Conservation (phyloP, 2,797 vertebrate species). For the Falco berigora region DNA sequence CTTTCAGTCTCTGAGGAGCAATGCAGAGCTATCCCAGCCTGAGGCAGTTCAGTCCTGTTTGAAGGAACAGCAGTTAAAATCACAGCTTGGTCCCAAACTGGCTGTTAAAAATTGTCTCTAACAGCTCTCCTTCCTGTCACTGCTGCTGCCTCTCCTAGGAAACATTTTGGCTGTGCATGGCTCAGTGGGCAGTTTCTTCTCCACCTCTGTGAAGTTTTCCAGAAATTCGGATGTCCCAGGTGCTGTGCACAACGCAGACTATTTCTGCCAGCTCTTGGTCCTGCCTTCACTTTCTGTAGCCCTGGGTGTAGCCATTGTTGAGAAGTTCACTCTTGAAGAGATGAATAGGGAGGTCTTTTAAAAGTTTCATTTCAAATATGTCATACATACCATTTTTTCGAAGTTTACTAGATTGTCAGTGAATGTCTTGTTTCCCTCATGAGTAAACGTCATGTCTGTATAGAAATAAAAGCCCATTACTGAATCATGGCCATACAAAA, state of each 20-base stretch:
- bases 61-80: slow-evolving; percentile 26
- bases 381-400: slow-evolving; percentile 94
- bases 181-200: slow-evolving; percentile 2
- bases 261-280: background rate
- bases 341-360: slow-evolving; percentile 20
- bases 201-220: slow-evolving; percentile 9
- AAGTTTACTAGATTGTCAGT: slow-evolving; percentile 96
- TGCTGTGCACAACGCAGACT: background rate
- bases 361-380: slow-evolving; percentile 6
- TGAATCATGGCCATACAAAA: slow-evolving; percentile 38
- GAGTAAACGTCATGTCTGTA: slow-evolving; percentile 97
- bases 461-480: slow-evolving; percentile 64
- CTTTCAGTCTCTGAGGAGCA: background rate
- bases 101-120: slow-evolving; percentile 2
- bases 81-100: background rate
- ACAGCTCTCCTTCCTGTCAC: background rate
- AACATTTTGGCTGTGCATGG: slow-evolving; percentile 34
- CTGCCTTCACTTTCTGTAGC: background rate
- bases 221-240: background rate
- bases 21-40: background rate
- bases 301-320: background rate
- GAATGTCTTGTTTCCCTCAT: slow-evolving; percentile 97
- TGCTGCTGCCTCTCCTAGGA: slow-evolving; percentile 24
- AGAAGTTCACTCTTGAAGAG: background rate
- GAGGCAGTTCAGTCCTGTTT: background rate